Percentiles rank a stretch among this genome's conserved stretches.
Conservation (phyloP, 2,113 vertebrate species). For the Barbus barbus region DNA sequence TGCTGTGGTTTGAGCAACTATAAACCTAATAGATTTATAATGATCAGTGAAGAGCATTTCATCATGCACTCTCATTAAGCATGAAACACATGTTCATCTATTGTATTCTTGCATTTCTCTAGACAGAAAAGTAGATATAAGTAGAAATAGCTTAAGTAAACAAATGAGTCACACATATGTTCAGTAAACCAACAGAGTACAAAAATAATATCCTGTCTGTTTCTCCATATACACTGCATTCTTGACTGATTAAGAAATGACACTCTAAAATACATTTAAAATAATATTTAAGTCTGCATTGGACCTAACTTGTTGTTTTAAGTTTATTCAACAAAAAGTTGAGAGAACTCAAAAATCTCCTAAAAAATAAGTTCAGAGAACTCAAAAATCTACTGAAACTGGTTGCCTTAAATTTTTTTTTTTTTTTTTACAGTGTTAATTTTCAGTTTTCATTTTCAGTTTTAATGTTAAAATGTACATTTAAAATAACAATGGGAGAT, state of each 20-base stretch:
- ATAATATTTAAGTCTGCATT: neutral
- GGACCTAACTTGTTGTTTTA: no score
- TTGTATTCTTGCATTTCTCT: constrained; percentile 8
- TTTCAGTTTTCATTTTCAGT: no score
- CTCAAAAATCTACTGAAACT: no score
- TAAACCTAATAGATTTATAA: constrained; percentile 36
- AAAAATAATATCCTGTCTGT: neutral
- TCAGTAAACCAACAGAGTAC: neutral
- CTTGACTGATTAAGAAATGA: neutral
- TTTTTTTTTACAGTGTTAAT: no score
- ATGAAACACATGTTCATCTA: constrained; percentile 13
- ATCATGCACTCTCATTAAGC: constrained; percentile 34
- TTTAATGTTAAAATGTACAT: neutral
- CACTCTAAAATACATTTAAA: neutral
- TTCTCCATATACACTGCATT: neutral
- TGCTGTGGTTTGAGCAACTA: constrained; percentile 5
- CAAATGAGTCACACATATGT: neutral
- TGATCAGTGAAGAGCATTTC: constrained; percentile 33
- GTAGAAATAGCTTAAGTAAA: neutral
- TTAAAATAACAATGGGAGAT: neutral
- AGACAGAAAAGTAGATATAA: neutral
- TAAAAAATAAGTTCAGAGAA: no score
- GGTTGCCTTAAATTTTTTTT: no score
- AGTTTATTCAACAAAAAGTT: no score
- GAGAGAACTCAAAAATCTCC: no score